A percentile compares a stretch with the other conserved stretches of the same genome.
Evolutionary conservation across 1,140 invertebrate genomes (phyloP).

Genomic region (Neoseiulus cucumeris): DNA sequence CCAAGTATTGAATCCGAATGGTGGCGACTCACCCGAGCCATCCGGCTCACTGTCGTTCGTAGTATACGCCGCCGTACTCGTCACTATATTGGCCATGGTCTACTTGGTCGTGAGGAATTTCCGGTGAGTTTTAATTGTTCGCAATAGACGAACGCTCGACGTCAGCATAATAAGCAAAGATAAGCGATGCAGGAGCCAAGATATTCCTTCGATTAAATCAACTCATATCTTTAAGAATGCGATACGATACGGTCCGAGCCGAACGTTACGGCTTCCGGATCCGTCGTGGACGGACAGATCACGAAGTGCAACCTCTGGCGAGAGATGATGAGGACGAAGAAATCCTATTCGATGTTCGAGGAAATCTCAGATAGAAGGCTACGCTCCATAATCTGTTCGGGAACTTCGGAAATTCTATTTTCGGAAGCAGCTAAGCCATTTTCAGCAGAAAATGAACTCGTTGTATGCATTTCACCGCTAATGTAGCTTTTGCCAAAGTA

Average conservation of each 20-base stretch:
- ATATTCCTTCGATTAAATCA: neutral
- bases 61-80: neutral
- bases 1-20: no score
- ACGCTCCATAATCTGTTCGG: neutral
- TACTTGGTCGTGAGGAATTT: conserved; percentile 8
- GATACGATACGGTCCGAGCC: neutral
- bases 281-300: neutral
- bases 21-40: neutral
- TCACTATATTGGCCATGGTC: neutral
- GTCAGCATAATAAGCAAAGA: neutral
- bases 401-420: no score
- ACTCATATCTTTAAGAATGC: neutral
- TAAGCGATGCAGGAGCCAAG: neutral
- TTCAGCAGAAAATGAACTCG: no score
- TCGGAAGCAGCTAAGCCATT: no score
- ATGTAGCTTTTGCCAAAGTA: no score
- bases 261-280: neutral
- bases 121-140: neutral
- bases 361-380: neutral
- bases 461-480: no score
- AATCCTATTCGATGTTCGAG: neutral
- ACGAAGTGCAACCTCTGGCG: neutral
- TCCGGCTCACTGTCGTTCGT: neutral
- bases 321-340: conserved; percentile 1
- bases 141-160: neutral